Percentiles rank a stretch among this genome's conserved stretches.
phyloP scores from a whole-genome alignment of 2,888 invertebrate genomes.

The Dasysyrphus albostriatus region DNA sequence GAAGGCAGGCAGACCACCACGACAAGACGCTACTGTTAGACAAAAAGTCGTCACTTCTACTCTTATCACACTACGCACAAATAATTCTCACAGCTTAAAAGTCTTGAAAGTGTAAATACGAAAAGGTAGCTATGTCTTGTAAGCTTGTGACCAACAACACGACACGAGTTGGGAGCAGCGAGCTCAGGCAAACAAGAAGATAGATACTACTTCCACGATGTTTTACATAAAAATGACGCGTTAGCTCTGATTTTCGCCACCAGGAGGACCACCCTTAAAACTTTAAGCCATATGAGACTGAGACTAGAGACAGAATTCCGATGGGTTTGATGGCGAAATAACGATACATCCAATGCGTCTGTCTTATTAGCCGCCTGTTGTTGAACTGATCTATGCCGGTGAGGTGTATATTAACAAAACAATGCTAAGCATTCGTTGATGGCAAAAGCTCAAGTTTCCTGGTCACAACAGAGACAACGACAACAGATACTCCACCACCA shows the following conservation, averaged over 20 bases:
- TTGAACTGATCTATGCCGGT: constrained; percentile 70
- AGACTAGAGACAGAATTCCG: constrained; percentile 6
- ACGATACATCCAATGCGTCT: constrained; percentile 45
- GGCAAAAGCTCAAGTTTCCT: constrained; percentile 60
- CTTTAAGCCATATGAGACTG: constrained; percentile 25
- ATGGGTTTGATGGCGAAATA: constrained; percentile 14
- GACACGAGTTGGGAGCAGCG: background rate
- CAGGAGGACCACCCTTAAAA: constrained; percentile 39
- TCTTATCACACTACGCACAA: constrained; percentile 39
- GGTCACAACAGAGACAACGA: constrained; percentile 29
- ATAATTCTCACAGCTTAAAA: constrained; percentile 7
- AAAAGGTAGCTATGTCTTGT: constrained; percentile 15
- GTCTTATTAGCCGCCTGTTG: constrained; percentile 58
- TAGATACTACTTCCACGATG: constrained; percentile 42
- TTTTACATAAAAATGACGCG: constrained; percentile 39
- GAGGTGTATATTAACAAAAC: constrained; percentile 27
- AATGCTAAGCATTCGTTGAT: constrained; percentile 38
- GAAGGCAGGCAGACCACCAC: background rate
- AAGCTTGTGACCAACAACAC: constrained; percentile 35
- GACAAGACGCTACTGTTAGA: constrained; percentile 33
- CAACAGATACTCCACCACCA: constrained; percentile 15
- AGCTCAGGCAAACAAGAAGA: background rate
- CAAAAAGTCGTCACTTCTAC: constrained; percentile 52
- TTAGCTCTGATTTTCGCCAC: constrained; percentile 16
- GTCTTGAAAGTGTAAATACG: constrained; percentile 5